Conservation (phyloP, 2,888 invertebrate genomes). For the Scaptomyza flava region DNA sequence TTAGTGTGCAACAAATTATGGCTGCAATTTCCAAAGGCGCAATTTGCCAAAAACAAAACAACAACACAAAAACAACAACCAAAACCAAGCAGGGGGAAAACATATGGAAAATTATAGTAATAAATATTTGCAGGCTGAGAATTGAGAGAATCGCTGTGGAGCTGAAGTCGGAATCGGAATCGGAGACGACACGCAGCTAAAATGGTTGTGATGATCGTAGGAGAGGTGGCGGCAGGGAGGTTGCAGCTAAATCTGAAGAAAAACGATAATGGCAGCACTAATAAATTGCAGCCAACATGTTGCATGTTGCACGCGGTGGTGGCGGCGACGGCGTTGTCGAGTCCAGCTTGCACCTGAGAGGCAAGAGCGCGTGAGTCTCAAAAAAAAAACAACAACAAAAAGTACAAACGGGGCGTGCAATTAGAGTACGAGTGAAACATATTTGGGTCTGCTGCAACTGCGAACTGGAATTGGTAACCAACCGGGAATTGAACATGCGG, state of each 20-base stretch:
- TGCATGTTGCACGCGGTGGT: slow-evolving; percentile 70
- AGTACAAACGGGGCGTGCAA: slow-evolving; percentile 66
- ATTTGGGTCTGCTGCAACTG: slow-evolving; percentile 33
- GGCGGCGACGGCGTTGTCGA: neutral
- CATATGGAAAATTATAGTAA: slow-evolving; percentile 80
- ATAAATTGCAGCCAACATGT: slow-evolving; percentile 79
- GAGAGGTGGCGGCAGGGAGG: slow-evolving; percentile 23
- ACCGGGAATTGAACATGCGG: slow-evolving; percentile 1
- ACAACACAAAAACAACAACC: slow-evolving; percentile 28
- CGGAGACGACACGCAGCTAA: slow-evolving; percentile 56
- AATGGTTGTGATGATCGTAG: too few relatives aligned
- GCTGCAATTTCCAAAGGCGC: slow-evolving; percentile 74
- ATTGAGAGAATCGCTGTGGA: slow-evolving; percentile 24
- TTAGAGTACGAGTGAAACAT: slow-evolving; percentile 63
- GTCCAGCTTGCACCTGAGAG: slow-evolving; percentile 60
- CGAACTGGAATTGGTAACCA: slow-evolving; percentile 7
- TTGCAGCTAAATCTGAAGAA: slow-evolving; percentile 76
- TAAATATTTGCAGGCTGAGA: slow-evolving; percentile 64
- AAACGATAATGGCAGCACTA: slow-evolving; percentile 80
- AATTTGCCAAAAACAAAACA: slow-evolving; percentile 70
- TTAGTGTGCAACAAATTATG: slow-evolving; percentile 76
- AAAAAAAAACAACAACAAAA: neutral
- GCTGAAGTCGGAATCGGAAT: neutral
- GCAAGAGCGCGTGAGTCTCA: slow-evolving; percentile 56
- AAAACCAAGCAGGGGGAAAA: slow-evolving; percentile 63